Percentiles rank a stretch among this genome's conserved stretches.
Evolutionary conservation across 2,113 vertebrate genomes (phyloP).

Genomic region (Mionectes macconnelli): DNA sequence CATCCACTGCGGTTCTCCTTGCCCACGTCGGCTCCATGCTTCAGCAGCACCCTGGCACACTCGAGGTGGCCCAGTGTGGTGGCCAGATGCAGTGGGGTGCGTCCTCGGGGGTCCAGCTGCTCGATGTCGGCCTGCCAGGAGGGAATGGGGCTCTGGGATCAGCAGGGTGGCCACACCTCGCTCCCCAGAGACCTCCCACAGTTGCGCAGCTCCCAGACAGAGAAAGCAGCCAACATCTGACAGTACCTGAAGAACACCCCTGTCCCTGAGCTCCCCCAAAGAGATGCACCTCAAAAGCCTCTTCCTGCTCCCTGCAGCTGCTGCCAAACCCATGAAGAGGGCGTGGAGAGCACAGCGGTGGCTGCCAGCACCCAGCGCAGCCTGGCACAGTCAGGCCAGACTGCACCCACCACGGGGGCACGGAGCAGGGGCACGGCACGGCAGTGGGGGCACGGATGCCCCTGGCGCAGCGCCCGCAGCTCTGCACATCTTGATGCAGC

Average conservation of each 20-base stretch:
- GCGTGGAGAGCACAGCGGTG: rapidly evolving
- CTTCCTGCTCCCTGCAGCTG: not conserved
- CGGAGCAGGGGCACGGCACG: rapidly evolving
- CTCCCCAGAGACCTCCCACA: not conserved
- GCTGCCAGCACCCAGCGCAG: not conserved
- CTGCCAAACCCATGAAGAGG: not conserved
- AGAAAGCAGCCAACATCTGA: not conserved
- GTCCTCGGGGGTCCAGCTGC: constrained; percentile 89
- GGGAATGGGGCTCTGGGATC: not conserved
- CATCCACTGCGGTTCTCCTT: constrained; percentile 95
- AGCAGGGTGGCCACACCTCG: rapidly evolving
- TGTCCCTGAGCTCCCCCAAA: not conserved
- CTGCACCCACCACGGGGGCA: not conserved
- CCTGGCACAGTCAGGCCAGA: rapidly evolving
- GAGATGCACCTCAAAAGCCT: not conserved
- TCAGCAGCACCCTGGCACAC: constrained; percentile 87
- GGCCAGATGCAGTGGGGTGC: constrained; percentile 93
- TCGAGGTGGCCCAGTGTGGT: constrained; percentile 92
- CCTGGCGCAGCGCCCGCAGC: rapidly evolving
- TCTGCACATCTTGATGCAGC: not conserved
- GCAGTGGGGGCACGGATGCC: not conserved
- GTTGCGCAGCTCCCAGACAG: not conserved
- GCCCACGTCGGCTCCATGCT: constrained; percentile 89
- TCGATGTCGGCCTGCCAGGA: constrained; percentile 84
- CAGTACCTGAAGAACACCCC: not conserved